These are phyloP conservation scores for Amphipoea oculea DNA, from an alignment of 2,888 invertebrate genomes.

Conservation along the genomic window DNA sequence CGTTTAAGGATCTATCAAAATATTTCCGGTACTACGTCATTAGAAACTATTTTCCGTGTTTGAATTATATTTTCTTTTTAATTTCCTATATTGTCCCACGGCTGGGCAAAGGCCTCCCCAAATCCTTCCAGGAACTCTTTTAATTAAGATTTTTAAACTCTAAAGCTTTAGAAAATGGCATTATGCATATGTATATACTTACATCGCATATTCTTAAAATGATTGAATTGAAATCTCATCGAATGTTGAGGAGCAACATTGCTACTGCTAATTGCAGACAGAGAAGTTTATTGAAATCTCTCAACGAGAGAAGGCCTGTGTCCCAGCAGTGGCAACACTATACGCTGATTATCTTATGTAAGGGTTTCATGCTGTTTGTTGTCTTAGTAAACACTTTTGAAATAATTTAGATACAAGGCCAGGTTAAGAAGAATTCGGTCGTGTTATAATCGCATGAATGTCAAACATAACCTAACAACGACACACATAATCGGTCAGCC, in stretches of 20 bases:
- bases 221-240: neutral
- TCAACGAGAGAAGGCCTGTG: neutral
- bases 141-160: neutral
- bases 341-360: too few species aligned
- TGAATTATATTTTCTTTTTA: neutral
- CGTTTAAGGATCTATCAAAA: neutral
- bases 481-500: neutral
- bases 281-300: neutral
- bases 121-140: too few species aligned
- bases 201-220: neutral
- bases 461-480: neutral
- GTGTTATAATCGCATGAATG: neutral
- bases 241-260: neutral
- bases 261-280: neutral
- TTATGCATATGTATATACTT: neutral
- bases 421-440: neutral
- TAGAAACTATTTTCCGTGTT: neutral
- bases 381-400: neutral
- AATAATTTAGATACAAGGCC: neutral
- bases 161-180: neutral
- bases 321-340: neutral
- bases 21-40: neutral
- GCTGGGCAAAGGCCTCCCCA: too few species aligned
- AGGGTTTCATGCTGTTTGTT: neutral
- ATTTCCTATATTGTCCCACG: too few species aligned